Conservation (phyloP, 2,888 invertebrate genomes). For the Clepsis dumicolana region DNA sequence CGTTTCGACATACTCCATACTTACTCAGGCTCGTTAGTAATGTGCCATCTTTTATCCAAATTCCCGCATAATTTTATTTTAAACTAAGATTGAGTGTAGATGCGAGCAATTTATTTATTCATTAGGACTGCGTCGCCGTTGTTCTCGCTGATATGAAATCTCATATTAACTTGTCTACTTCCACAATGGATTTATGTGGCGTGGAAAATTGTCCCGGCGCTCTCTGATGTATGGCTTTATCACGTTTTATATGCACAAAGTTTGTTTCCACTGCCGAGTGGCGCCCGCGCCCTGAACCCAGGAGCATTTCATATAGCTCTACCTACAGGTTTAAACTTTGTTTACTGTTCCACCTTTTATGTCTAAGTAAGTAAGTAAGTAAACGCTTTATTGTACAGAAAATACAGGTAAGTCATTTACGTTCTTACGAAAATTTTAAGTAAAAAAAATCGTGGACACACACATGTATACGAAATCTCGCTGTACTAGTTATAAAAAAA, state of each 20-base stretch:
- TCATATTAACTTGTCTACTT: constrained; percentile 76
- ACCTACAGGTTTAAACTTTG: constrained; percentile 25
- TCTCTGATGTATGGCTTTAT: constrained; percentile 62
- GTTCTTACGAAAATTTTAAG: neutral
- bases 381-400: too few relatives aligned
- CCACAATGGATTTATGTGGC: constrained; percentile 70
- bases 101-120: constrained; percentile 48
- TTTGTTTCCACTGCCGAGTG: constrained; percentile 28
- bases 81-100: constrained; percentile 46
- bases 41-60: constrained; percentile 41
- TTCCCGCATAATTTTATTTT: constrained; percentile 41
- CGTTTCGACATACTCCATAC: constrained; percentile 5
- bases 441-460: neutral
- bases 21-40: constrained; percentile 19
- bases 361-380: neutral
- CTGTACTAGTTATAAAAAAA: too few relatives aligned
- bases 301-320: constrained; percentile 26
- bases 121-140: constrained; percentile 44
- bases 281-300: constrained; percentile 28
- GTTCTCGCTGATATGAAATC: constrained; percentile 63
- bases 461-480: too few relatives aligned
- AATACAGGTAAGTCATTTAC: too few relatives aligned
- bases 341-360: constrained; percentile 18
- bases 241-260: constrained; percentile 46
- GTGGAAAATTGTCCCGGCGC: constrained; percentile 65